phyloP scores from a whole-genome alignment of 1,140 invertebrate species.

The Drepana arcuata region DNA sequence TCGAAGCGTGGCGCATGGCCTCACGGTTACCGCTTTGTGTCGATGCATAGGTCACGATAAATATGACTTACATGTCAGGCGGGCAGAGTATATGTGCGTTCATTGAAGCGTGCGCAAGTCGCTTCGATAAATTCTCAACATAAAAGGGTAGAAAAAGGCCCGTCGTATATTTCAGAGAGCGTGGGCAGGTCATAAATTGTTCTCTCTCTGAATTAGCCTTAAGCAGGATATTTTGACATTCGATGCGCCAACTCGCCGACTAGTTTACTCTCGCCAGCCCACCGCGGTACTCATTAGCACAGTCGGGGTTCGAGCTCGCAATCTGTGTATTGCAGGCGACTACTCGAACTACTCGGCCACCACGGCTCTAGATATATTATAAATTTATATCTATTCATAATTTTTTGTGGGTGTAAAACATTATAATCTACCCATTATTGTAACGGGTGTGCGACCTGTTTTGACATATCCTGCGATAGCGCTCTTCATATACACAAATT shows the following conservation, averaged over 20 bases:
- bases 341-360: no score
- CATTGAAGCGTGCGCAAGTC: constrained; percentile 42
- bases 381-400: not conserved
- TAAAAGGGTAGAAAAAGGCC: constrained; percentile 57
- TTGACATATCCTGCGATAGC: no score
- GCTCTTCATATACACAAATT: no score
- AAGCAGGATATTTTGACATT: constrained; percentile 48
- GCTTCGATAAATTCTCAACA: constrained; percentile 54
- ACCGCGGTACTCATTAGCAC: not conserved
- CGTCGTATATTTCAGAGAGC: constrained; percentile 48
- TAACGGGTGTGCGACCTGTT: not conserved
- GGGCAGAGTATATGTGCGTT: constrained; percentile 28
- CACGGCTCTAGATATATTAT: not conserved
- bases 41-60: constrained; percentile 27
- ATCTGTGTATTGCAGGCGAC: no score
- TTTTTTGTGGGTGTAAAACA: not conserved
- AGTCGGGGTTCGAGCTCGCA: not conserved
- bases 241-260: constrained; percentile 19
- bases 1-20: constrained; percentile 24
- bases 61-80: constrained; percentile 30
- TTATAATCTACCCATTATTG: not conserved
- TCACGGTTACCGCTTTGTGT: constrained; percentile 31
- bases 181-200: constrained; percentile 54
- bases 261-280: constrained; percentile 21
- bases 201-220: constrained; percentile 48